phyloP scores from a whole-genome alignment of 2,797 vertebrate genomes.

The Miichthys miiuy region DNA sequence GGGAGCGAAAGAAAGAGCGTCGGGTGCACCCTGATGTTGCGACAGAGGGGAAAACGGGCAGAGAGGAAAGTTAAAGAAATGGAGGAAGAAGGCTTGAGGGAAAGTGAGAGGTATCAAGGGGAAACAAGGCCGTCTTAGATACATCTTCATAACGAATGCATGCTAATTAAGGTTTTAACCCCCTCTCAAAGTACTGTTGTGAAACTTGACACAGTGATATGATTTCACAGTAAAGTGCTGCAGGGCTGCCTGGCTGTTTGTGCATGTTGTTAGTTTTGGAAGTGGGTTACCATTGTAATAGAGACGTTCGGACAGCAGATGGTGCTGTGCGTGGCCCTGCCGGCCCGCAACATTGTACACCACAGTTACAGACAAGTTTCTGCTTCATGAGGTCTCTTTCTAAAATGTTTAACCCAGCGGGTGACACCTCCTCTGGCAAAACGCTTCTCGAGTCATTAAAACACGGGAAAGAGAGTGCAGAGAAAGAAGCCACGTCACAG shows the following conservation, averaged over 20 bases:
- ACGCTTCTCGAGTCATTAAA: not conserved
- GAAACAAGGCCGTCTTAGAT: slow-evolving; percentile 56
- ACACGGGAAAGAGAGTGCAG: not conserved
- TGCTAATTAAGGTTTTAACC: slow-evolving; percentile 67
- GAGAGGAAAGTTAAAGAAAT: slow-evolving; percentile 49
- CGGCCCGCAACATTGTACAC: not conserved
- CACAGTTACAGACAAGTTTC: not conserved
- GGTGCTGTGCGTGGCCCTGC: slow-evolving; percentile 73
- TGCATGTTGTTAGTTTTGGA: slow-evolving; percentile 39
- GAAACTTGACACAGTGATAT: slow-evolving; percentile 64
- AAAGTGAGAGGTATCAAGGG: slow-evolving; percentile 57
- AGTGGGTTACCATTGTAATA: slow-evolving; percentile 64
- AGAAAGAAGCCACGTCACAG: not conserved
- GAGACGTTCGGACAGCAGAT: slow-evolving; percentile 76
- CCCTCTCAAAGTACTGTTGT: slow-evolving; percentile 40
- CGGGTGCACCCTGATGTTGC: slow-evolving; percentile 19
- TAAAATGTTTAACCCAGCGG: not conserved
- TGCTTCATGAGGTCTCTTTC: slow-evolving; percentile 1
- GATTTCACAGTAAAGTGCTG: slow-evolving; percentile 52
- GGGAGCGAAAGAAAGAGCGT: slow-evolving; percentile 26
- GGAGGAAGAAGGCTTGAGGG: slow-evolving; percentile 41
- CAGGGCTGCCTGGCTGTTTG: slow-evolving; percentile 42
- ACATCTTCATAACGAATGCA: slow-evolving; percentile 60
- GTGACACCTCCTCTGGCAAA: not conserved
- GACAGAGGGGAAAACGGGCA: slow-evolving; percentile 1